Conservation (phyloP, 2,797 vertebrate species). For the Muscicapa striata region DNA sequence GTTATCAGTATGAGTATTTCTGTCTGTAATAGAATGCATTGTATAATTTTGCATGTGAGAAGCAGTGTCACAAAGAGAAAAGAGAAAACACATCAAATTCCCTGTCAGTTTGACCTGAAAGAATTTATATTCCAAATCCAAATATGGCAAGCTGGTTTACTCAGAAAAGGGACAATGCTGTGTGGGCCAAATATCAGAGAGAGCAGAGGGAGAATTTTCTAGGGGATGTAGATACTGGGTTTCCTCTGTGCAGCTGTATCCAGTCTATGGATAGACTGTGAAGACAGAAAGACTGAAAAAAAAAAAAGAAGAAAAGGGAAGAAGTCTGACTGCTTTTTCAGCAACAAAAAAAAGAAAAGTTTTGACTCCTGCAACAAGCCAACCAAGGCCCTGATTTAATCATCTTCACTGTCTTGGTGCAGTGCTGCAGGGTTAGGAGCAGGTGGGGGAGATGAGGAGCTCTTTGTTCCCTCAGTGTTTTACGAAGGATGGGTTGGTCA, state of each 20-base stretch:
- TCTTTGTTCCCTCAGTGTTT: neutral
- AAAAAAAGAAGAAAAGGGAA: neutral
- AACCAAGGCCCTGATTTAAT: conserved; percentile 23
- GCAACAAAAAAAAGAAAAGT: neutral
- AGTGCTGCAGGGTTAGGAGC: neutral
- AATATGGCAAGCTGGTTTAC: neutral
- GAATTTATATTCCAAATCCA: neutral
- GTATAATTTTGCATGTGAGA: neutral
- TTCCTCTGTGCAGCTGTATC: neutral
- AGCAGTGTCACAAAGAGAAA: neutral
- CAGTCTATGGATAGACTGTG: neutral
- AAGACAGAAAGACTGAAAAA: neutral
- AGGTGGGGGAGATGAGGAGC: neutral
- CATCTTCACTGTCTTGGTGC: conserved; percentile 31
- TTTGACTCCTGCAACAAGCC: neutral
- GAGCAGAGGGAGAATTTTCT: neutral
- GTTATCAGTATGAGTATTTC: neutral
- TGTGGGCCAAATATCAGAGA: neutral
- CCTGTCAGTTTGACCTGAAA: neutral
- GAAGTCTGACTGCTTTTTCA: neutral
- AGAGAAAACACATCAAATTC: neutral
- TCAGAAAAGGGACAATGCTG: neutral
- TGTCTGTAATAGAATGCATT: neutral
- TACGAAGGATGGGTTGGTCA: rapidly evolving
- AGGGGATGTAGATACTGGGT: neutral